Base-by-base conservation (phyloP, 2,888 invertebrate genomes). In the Cataglyphis albicans region DNA sequence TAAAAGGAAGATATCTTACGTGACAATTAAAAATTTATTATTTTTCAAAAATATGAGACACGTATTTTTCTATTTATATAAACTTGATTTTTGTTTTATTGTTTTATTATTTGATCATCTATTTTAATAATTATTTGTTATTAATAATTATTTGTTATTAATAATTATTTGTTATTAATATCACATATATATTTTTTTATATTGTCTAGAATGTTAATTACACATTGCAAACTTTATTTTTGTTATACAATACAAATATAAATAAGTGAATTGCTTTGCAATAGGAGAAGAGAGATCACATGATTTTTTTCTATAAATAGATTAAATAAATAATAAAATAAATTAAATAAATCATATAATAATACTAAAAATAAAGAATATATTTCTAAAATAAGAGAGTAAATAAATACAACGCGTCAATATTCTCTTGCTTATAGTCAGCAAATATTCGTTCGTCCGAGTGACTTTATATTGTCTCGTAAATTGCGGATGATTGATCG, bases 401-500 rank as follows among this genome's bases (percentile, higher is more conserved):
- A n/a, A 55, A 52, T n/a, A 68, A 65, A 52, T 75, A 35, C 7
- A 25, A 32, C 35, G 65, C 48, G 35, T 48, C 1, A 29, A 6
- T 15, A 38, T 9, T 57, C 78, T n/a, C 52, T 52, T 52, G n/a
- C 57, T 29, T 9, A 15, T 52, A 52, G n/a, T 6, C 44, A 32
- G 21, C 63, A 18, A 48, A 64, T n/a, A 32, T 64, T 65, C 75
- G 68, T 7, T 64, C 70, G 15, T n/a, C 74, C 52, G 52, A 29
- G 9, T 41, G 68, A 82, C 57, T 82, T 82, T 78, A 70, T 29
- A 38, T 44, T n/a, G 44, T 32, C 70, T 68, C 76, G 63, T 65
- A 74, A 75, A 72, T 76, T 48, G 21, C 52, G 78, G 80, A 84
- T 83, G 81, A 85, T 88, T 88, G 81, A 90, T 86, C 81, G 83